Evolutionary conservation across 2,797 vertebrate species (phyloP).

Genomic region (Synanceia verrucosa): DNA sequence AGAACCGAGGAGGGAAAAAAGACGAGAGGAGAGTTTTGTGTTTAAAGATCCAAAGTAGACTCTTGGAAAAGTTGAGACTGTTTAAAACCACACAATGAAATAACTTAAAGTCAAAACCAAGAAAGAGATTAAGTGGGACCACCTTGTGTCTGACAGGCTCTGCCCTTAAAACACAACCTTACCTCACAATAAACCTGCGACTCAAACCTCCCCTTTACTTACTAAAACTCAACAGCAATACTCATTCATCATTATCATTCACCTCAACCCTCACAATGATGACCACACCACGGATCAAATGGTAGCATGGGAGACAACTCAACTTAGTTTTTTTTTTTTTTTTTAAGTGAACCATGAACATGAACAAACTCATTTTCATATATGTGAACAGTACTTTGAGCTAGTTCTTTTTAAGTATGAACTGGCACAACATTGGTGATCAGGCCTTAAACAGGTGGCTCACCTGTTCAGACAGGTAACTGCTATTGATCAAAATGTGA

Average conservation of each 20-base stretch:
- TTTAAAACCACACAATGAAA: conserved; percentile 49
- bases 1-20: background rate
- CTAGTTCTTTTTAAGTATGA: too few species aligned
- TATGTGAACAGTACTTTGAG: too few species aligned
- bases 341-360: too few species aligned
- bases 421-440: too few species aligned
- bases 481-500: too few species aligned
- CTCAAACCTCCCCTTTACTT: conserved; percentile 26
- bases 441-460: too few species aligned
- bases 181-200: conserved; percentile 33
- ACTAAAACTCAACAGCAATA: conserved; percentile 58
- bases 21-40: background rate
- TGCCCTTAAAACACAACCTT: conserved; percentile 28
- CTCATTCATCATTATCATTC: conserved; percentile 38
- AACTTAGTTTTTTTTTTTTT: too few species aligned
- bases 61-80: conserved; percentile 45
- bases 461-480: too few species aligned
- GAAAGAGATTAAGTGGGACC: conserved; percentile 58
- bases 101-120: conserved; percentile 56
- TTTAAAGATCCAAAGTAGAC: conserved; percentile 30
- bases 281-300: conserved; percentile 3
- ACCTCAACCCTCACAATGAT: conserved; percentile 12
- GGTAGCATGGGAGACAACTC: conserved; percentile 8
- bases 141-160: conserved; percentile 42
- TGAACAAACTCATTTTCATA: too few species aligned